phyloP scores from a whole-genome alignment of 2,797 vertebrate genomes.

The Hapalemur alaotrensis region DNA sequence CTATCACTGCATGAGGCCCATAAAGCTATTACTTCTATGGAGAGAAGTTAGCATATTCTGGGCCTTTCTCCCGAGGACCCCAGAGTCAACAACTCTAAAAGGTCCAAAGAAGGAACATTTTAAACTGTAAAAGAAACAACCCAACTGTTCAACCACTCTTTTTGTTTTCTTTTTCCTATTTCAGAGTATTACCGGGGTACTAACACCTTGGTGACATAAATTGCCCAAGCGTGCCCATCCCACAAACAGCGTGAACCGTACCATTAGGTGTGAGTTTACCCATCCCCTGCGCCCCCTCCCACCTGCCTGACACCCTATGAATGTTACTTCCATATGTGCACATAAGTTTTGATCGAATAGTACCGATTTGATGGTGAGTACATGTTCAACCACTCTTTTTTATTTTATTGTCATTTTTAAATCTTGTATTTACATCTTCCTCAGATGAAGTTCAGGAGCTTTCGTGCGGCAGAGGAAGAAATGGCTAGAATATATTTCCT shows the following conservation, averaged over 20 bases:
- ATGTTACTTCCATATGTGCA: no score
- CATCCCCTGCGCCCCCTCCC: no score
- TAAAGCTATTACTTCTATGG: not conserved
- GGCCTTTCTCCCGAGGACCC: not conserved
- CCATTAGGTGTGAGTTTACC: no score
- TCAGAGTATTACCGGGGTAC: no score
- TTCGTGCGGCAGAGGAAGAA: not conserved
- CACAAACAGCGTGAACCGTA: no score
- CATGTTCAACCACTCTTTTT: not conserved
- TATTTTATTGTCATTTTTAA: not conserved
- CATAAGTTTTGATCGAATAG: no score
- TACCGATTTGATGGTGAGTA: no score
- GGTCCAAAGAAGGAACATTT: not conserved
- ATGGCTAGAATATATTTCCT: not conserved
- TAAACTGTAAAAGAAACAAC: not conserved
- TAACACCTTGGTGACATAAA: no score
- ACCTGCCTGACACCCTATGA: no score
- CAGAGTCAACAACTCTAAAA: not conserved
- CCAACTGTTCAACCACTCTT: not conserved
- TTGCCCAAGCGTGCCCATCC: no score
- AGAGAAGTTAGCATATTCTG: not conserved
- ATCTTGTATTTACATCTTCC: not conserved
- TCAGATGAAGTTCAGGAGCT: not conserved
- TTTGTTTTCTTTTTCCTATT: not conserved
- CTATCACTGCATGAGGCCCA: not conserved